Evolutionary conservation across 2,113 vertebrate genomes (phyloP), one percentile per base, ranked within the genome.

Genomic region (Rhagologus leucostigma): DNA sequence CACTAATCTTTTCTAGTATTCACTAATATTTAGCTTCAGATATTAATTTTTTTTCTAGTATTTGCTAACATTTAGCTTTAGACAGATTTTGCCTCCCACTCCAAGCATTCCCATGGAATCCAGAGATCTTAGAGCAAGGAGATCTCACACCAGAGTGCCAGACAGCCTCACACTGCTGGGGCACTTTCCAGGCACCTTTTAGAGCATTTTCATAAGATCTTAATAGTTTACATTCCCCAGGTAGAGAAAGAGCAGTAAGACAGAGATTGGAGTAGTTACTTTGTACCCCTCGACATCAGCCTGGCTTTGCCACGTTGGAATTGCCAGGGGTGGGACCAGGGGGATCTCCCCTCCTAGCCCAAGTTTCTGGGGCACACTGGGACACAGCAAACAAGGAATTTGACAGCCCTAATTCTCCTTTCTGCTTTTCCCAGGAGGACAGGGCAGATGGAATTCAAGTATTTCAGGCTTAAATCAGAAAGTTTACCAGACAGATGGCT

Each of bases 401-500:
- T 70, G 70, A 60, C 46, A 35, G 89, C 20, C 49, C 42, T 74
- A 42, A 90, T 42, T 64, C 59, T 88, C 19, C 42, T 65, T 69
- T 68, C 63, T 65, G 56, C 64, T 89, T 84, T 90, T 84, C 84
- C 87, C 84, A 78, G 64, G 89, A 92, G 89, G 60, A 69, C 22
- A 3, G 50, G 64, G 52, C 86, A 75, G 89, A 89, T 27, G 73
- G 91, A 92, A 71, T 73, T 70, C 69, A 55, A 84, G 39, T 64
- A 74, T 59, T 92, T 77, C 52, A 63, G 77, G 80, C 71, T 89
- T 63, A 86, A 81, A 57, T 74, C 59, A 84, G 76, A 75, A 52
- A 81, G 44, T 84, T 96, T 63, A 81, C 55, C 65, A 70, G 84
- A 33, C 79, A 91, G 86, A 59, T 92, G 94, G 59, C 32, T 84